Evolutionary conservation across 1,140 invertebrate genomes (phyloP), one percentile per base, ranked within the genome.

Genomic region (Cataglyphis hispanica): DNA sequence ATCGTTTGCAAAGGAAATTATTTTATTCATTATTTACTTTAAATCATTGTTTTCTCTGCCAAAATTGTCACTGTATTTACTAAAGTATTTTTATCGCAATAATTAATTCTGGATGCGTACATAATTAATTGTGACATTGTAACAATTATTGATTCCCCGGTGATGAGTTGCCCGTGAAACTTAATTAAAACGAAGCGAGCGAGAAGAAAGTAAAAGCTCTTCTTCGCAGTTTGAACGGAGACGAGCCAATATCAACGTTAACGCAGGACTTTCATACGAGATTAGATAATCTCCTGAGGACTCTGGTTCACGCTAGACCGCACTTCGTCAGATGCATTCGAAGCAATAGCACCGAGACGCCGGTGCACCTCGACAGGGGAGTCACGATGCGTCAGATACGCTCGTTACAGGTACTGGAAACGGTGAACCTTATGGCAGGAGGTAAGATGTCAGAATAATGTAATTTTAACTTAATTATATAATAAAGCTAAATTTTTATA

Each of bases 221-320:
- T 46, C 22, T 50, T 66, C 50, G 31, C 85, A 97, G 96, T 85
- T 95, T 98, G 84, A 98, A 98, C 94, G 98, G 97, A 1, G 97
- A 98, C 94, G 98, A 98, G 93, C 97, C 98, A 7, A 97, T 98
- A 46, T 98, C 98, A 16, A 99, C 98, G 10, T 95, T 99, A 56
- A 98, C 98, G 46, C 98, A 99, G 96, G 98, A 99, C 95, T 99
- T 99, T 92, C 98, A 99, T 94, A 99, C 98, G 58, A 96, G 98
- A 56, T 95, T 99, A 66, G 98, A 99, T 94, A 99, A 99, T 95
- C 95, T 99, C 86, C 95, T 99, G 87, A 96, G 98, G 85, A 99
- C 98, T 37, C 94, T 99, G 85, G 98, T 99, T 53, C 98, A 99
- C 94, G 98, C 98, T 22, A 96, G 98, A 85, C 98, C 98, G 11